Base-by-base conservation (phyloP, 2,797 vertebrate species). In the Gallirallus australis region DNA sequence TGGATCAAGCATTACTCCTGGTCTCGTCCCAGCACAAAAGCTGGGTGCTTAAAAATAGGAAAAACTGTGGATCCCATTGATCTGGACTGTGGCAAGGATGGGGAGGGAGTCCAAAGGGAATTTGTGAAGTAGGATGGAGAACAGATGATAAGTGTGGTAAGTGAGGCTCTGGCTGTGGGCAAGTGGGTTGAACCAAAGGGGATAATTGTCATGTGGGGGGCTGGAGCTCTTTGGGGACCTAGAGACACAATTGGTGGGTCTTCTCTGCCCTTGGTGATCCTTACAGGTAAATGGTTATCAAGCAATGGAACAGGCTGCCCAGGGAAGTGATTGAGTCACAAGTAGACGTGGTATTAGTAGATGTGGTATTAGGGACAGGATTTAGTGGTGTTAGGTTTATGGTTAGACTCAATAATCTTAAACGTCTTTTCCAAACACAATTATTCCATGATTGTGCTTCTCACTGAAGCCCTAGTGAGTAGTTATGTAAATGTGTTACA, bases 401-500 rank as follows among this genome's bases (percentile, higher is more conserved):
- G 50, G 50, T 52, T 52, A 25, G 25, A 52, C 50, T 52, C 13
- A 5, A 27, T 52, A 25, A 52, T 52, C 14, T 27, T 52, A 52
- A 52, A 52, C 13, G 15, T 52, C 50, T 27, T 52, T 52, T 52
- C 50, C 25, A 27, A 52, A 25, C 50, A 27, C 15, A 50, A 50
- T 52, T 25, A 28, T 52, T 52, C 50, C 25, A 52, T 52, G 50
- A 15, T 8, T 25, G 25, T 0, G 0, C 17, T 17, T 16, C 48
- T 16, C 48, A 53, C 21, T 15, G 39, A 24, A 24, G 5, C 7
- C 39, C 54, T 9, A 9, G 0, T 0, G 8, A 27, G 7, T 9
- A 7, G 17, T 40, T 86, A 9, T 3, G 4, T 27, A 31, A 50
- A 5, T 4, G 1, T 11, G 11, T n/a, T 30, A 14, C 0, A 0